phyloP scores from a whole-genome alignment of 1,140 invertebrate genomes.

The Bombus waltoni region DNA sequence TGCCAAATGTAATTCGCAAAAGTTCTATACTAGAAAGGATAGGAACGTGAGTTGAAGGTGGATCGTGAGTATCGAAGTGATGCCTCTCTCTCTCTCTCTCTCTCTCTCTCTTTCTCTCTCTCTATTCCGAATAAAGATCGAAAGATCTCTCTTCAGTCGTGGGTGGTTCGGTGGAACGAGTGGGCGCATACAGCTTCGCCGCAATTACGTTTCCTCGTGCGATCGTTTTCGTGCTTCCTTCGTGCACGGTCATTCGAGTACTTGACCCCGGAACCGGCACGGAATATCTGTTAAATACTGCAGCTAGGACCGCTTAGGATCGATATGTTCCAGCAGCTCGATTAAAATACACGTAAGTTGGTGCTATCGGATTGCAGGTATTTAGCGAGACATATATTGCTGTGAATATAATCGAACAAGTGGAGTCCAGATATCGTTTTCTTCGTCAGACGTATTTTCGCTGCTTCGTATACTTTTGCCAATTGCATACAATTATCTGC shows the following conservation, averaged over 20 bases:
- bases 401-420: no score
- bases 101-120: background rate
- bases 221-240: slow-evolving; percentile 28
- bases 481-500: no score
- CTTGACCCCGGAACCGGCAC: background rate
- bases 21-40: no score
- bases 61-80: background rate
- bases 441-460: no score
- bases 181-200: slow-evolving; percentile 33
- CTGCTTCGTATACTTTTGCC: no score
- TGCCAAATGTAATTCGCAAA: background rate
- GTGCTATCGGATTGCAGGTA: no score
- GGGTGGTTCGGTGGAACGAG: slow-evolving; percentile 28
- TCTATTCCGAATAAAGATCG: slow-evolving; percentile 19
- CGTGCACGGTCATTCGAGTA: slow-evolving; percentile 12
- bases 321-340: background rate
- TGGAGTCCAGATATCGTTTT: no score
- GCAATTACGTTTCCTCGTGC: slow-evolving; percentile 46
- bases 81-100: background rate
- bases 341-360: background rate
- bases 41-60: no score
- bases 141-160: slow-evolving; percentile 19
- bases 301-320: background rate
- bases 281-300: background rate
- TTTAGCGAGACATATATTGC: no score